phyloP scores from a whole-genome alignment of 2,113 vertebrate species.

The Jaculus jaculus region DNA sequence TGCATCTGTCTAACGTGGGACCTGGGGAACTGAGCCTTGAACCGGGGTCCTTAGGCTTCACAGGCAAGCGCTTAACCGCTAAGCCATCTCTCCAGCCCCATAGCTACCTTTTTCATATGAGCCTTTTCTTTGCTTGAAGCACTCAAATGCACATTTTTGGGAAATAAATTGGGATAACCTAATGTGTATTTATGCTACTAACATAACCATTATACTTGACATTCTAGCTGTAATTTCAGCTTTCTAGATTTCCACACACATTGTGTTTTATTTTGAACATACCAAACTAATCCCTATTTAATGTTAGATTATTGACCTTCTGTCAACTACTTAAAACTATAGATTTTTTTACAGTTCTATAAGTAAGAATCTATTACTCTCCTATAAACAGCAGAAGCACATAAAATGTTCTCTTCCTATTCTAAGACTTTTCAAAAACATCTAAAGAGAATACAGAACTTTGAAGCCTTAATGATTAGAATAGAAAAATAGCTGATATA shows the following conservation, averaged over 20 bases:
- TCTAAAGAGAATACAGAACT: neutral
- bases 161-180: neutral
- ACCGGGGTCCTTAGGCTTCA: too few relatives aligned
- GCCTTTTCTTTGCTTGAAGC: neutral
- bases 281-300: conserved; percentile 9
- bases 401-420: conserved; percentile 27
- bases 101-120: neutral
- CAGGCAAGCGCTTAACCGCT: too few relatives aligned
- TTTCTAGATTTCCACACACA: neutral
- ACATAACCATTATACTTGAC: neutral
- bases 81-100: too few relatives aligned
- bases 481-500: neutral
- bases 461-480: neutral
- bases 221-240: neutral
- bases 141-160: neutral
- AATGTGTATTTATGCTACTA: neutral
- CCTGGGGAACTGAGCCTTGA: too few relatives aligned
- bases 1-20: too few relatives aligned
- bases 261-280: conserved; percentile 8
- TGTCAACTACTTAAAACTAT: conserved; percentile 39
- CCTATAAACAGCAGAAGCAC: neutral
- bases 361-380: neutral
- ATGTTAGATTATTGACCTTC: conserved; percentile 25
- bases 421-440: conserved; percentile 14
- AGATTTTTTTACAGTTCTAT: neutral